Base-by-base conservation (phyloP, 2,113 vertebrate species). In the Morphnarchus princeps region DNA sequence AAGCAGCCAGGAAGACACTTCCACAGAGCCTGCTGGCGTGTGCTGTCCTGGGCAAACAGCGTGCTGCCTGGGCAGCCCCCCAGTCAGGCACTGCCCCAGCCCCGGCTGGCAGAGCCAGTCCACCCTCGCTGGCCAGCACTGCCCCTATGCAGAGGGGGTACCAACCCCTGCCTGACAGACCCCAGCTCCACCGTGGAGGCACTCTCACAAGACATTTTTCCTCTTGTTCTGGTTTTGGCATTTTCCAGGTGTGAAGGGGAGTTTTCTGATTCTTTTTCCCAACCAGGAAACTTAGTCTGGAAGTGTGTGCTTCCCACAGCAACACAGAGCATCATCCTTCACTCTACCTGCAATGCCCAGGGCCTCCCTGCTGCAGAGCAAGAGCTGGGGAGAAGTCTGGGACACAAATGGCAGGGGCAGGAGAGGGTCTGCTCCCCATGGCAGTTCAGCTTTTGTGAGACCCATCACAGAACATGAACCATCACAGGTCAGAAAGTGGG, bases 1-100 rank as follows among this genome's bases (percentile, higher is more conserved):
- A 31, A 81, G 72, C 38, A 58, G 40, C 34, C 1, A 4, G 61
- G 45, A 26, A 12, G 69, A 36, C 0, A 5, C 2, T 72, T 40
- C 28, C 0, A 0, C 36, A 36, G n/a, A 20, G 34, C 13, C 55
- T 45, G 38, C 19, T 1, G 2, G 42, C 0, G 0, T 2, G 12
- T 3, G 19, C 91, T 8, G n/a, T 6, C 19, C 49, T 10, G 10
- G 26, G 76, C 52, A 32, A 62, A 29, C 55, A 12, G 45, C 3
- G 2, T 1, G 1, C 11, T 18, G 55, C 71, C 61, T 6, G 6
- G 32, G 49, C 42, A 50, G 54, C 29, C 77, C 34, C 22, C 29
- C 25, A 1, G 38, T 26, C 22, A 31, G 52, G 52, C 52, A 31
- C 52, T 31, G 28, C 52, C 1, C 10, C 52, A 54, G 52, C 52